phyloP scores from a whole-genome alignment of 2,888 invertebrate genomes.

The Cephonodes hylas region DNA sequence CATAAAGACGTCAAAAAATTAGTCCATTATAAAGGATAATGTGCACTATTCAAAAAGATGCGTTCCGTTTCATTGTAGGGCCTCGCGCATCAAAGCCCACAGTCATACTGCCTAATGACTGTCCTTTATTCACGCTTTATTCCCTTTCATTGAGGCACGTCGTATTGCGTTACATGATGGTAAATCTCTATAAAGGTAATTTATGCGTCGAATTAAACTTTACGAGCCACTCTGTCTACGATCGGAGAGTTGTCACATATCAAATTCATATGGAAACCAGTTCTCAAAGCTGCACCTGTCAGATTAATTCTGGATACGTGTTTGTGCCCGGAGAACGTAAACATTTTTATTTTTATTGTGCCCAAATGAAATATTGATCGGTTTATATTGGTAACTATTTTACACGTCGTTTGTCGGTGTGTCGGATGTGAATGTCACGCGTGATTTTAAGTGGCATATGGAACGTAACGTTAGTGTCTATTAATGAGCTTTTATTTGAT shows the following conservation, averaged over 20 bases:
- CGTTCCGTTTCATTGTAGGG: constrained; percentile 37
- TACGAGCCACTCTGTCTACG: constrained; percentile 67
- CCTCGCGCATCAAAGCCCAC: constrained; percentile 36
- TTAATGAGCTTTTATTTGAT: background rate
- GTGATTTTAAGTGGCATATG: background rate
- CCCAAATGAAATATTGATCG: constrained; percentile 32
- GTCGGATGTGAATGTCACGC: constrained; percentile 9
- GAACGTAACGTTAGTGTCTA: background rate
- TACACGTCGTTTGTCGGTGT: constrained; percentile 29
- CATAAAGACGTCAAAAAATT: constrained; percentile 8
- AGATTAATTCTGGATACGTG: constrained; percentile 57
- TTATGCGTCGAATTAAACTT: constrained; percentile 69
- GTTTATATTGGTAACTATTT: constrained; percentile 29
- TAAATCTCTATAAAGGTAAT: constrained; percentile 64
- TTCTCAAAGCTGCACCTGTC: constrained; percentile 65
- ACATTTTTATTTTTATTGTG: constrained; percentile 42
- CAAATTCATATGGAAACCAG: constrained; percentile 59
- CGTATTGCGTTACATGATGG: constrained; percentile 60
- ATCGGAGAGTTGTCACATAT: constrained; percentile 60
- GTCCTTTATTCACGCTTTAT: constrained; percentile 57
- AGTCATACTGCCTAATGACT: constrained; percentile 52
- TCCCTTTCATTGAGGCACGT: constrained; percentile 45
- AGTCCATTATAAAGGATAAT: constrained; percentile 19
- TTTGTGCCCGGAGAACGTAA: constrained; percentile 40
- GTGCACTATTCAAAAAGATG: constrained; percentile 32